phyloP scores from a whole-genome alignment of 2,797 vertebrate species.

The Ceyx erithaca region DNA sequence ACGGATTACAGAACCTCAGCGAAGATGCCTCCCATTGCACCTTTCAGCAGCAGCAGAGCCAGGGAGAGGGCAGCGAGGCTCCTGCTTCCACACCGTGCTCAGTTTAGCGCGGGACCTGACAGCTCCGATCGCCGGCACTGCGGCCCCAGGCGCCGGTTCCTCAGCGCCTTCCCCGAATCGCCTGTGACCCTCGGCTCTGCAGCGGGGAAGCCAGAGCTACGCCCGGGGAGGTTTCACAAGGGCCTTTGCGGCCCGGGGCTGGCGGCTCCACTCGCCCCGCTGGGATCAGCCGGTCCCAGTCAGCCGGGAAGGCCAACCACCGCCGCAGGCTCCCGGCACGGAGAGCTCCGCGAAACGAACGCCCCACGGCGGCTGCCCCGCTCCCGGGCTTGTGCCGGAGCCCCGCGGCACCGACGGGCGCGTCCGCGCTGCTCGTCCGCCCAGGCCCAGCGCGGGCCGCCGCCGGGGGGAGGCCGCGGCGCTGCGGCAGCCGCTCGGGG shows the following conservation, averaged over 20 bases:
- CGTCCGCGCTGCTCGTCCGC: neutral
- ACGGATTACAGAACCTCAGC: neutral
- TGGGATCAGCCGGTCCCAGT: neutral
- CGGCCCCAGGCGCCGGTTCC: no score
- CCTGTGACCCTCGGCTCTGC: no score
- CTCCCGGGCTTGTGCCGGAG: neutral
- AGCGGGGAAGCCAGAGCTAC: neutral
- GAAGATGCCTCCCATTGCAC: accelerated
- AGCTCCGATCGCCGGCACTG: no score
- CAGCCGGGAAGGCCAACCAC: no score
- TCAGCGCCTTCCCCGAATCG: no score
- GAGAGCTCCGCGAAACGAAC: neutral
- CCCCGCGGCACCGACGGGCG: neutral
- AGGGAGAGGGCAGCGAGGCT: no score
- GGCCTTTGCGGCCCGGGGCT: accelerated
- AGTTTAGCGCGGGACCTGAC: no score
- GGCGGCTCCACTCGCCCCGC: neutral
- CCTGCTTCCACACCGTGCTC: no score
- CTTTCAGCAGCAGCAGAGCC: neutral
- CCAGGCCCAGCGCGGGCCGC: neutral
- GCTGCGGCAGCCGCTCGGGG: neutral
- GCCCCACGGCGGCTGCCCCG: neutral
- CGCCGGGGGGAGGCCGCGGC: neutral
- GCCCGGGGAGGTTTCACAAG: neutral
- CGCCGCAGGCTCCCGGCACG: neutral